Percentiles rank a stretch among this genome's conserved stretches.
Conservation (phyloP, 2,113 vertebrate genomes). For the Redunca redunca region DNA sequence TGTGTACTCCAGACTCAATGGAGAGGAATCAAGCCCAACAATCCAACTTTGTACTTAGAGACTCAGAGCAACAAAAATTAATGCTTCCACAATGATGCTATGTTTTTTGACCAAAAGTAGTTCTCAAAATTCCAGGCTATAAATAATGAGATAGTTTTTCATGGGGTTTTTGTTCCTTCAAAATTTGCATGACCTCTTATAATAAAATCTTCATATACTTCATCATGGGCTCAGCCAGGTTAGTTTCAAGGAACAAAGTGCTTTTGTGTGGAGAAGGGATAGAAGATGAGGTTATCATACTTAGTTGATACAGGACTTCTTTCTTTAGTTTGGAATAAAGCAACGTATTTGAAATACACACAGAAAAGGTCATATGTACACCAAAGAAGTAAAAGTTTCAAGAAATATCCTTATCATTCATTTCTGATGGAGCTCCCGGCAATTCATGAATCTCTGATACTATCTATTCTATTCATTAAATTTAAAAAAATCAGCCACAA, state of each 20-base stretch:
- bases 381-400: background rate
- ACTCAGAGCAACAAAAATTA: background rate
- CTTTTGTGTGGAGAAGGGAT: background rate
- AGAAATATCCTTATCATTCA: background rate
- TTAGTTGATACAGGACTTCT: background rate
- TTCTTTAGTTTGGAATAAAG: background rate
- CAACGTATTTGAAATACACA: background rate
- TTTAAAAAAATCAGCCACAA: background rate
- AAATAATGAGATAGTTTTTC: background rate
- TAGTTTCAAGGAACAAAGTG: background rate
- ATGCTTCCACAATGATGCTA: background rate
- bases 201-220: conserved; percentile 27
- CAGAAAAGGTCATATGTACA: background rate
- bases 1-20: background rate
- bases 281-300: background rate
- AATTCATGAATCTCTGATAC: background rate
- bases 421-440: no score
- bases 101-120: background rate
- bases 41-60: background rate
- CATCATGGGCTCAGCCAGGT: background rate
- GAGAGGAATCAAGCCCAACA: background rate
- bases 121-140: background rate
- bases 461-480: background rate
- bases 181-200: background rate
- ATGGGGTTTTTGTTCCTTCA: background rate